Conservation (phyloP, 2,113 vertebrate species). For the Anguilla japonica region DNA sequence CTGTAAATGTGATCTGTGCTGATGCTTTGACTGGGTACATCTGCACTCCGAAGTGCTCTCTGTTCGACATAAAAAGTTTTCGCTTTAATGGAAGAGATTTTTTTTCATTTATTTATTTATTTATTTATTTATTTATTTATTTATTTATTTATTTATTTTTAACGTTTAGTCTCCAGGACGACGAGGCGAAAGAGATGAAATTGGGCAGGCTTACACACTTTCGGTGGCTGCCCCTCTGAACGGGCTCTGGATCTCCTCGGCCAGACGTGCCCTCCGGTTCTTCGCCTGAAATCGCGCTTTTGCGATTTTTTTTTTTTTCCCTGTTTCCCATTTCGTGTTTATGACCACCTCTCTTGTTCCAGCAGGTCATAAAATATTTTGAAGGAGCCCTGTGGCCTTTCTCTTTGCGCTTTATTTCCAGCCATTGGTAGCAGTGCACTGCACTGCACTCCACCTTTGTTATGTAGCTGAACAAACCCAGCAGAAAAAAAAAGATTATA, state of each 20-base stretch:
- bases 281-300: not conserved
- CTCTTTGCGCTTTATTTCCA: not conserved
- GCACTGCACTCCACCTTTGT: not conserved
- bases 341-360: not conserved
- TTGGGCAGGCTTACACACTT: conserved; percentile 16
- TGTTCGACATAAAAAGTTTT: conserved; percentile 18
- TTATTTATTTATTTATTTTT: not conserved
- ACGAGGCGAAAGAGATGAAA: not conserved
- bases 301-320: not conserved
- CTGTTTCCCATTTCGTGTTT: not conserved
- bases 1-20: not conserved
- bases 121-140: too few relatives aligned
- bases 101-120: too few relatives aligned
- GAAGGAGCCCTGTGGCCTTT: not conserved
- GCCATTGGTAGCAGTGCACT: not conserved
- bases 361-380: conserved; percentile 11
- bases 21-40: not conserved
- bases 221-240: too few relatives aligned
- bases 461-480: not conserved
- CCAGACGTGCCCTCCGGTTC: not conserved
- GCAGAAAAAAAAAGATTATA: not conserved
- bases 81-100: conserved; percentile 21
- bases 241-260: not conserved
- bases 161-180: conserved; percentile 17
- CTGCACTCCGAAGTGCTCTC: conserved; percentile 17